Percentiles rank a stretch among this genome's conserved stretches.
phyloP scores from a whole-genome alignment of 1,140 invertebrate genomes.

The Heterodera schachtii region DNA sequence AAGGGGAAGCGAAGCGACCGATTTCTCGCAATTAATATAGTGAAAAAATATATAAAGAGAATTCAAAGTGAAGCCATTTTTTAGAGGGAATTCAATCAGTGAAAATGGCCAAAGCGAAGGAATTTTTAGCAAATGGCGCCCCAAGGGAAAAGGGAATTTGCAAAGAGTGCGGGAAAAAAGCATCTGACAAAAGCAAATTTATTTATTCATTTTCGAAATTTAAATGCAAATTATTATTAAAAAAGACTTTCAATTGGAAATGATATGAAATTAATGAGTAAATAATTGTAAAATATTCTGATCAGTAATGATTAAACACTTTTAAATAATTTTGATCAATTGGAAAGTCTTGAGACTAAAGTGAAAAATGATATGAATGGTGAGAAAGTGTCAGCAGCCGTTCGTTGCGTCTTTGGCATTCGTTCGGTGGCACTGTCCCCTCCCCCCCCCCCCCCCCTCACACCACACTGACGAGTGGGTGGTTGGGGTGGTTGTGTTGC shows the following conservation, averaged over 20 bases:
- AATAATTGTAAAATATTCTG: too few relatives aligned
- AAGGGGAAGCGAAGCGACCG: too few relatives aligned
- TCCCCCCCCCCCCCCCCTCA: background rate
- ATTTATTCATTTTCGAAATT: background rate
- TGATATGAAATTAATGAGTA: too few relatives aligned
- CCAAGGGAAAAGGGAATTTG: background rate
- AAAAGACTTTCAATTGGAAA: background rate
- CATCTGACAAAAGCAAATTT: background rate
- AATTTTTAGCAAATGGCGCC: background rate
- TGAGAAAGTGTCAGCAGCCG: background rate
- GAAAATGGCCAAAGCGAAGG: background rate
- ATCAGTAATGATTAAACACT: too few relatives aligned
- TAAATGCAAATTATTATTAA: background rate
- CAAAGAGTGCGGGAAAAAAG: background rate
- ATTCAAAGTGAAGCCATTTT: background rate
- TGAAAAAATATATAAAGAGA: background rate
- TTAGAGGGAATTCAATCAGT: background rate
- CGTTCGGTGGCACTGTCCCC: too few relatives aligned
- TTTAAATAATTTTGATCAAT: too few relatives aligned
- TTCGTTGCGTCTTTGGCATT: too few relatives aligned
- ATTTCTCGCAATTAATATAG: background rate
- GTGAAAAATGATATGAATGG: background rate
- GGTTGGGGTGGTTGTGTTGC: slow-evolving; percentile 13
- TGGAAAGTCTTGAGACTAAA: too few relatives aligned
- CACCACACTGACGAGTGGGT: slow-evolving; percentile 29